A percentile compares a stretch with the other conserved stretches of the same genome.
Evolutionary conservation across 2,113 vertebrate genomes (phyloP).

Genomic region (Cavia aperea): DNA sequence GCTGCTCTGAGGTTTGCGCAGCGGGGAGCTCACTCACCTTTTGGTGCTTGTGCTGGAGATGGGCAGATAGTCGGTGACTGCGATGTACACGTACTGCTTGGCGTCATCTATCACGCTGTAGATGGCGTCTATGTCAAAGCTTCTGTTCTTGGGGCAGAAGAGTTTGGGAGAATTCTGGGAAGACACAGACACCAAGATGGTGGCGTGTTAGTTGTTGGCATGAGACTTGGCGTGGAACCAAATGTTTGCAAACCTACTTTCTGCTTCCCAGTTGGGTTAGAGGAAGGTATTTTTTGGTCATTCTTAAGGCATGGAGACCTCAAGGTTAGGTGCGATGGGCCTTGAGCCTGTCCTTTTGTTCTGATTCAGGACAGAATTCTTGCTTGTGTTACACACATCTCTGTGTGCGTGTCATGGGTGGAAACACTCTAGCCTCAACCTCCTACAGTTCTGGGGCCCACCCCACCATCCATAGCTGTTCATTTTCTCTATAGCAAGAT

Average conservation of each 20-base stretch:
- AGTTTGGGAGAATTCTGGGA: constrained; percentile 89
- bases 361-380: not conserved
- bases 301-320: not conserved
- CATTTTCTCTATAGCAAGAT: not conserved
- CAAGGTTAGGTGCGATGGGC: not conserved
- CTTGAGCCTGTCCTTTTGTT: not conserved
- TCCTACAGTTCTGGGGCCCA: accelerated
- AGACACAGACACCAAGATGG: constrained; percentile 56
- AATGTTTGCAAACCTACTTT: not conserved
- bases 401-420: not conserved
- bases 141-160: constrained; percentile 90
- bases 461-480: not conserved
- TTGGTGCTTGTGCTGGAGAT: constrained; percentile 78
- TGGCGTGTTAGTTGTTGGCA: not conserved
- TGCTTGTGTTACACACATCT: not conserved
- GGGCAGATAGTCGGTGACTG: constrained; percentile 91
- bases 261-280: not conserved
- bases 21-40: constrained; percentile 73
- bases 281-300: not conserved
- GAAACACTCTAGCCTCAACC: not conserved
- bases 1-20: not conserved
- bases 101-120: constrained; percentile 89
- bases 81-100: constrained; percentile 88
- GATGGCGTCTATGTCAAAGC: constrained; percentile 92
- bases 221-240: not conserved